These are phyloP conservation scores for Ceratoteleas bidentatus DNA, from an alignment of 1,140 invertebrate species.

Conservation along the genomic window DNA sequence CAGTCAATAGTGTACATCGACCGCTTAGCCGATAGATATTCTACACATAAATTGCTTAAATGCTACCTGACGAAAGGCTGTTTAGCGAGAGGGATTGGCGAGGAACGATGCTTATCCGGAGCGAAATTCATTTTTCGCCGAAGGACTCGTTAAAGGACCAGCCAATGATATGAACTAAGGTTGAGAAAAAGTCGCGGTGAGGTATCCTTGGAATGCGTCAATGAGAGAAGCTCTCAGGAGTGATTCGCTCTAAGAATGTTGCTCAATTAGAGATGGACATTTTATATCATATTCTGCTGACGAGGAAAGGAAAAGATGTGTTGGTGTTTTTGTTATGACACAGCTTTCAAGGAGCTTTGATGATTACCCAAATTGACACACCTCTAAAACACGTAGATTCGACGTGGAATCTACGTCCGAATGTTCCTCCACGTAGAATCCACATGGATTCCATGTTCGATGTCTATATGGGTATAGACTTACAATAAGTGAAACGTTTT, in stretches of 20 bases:
- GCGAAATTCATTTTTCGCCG: neutral
- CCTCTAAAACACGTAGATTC: too few species aligned
- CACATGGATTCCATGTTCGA: too few species aligned
- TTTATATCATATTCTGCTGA: neutral
- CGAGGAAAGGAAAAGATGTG: too few species aligned
- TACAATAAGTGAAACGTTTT: too few species aligned
- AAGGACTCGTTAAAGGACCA: too few species aligned
- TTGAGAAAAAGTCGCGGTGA: conserved; percentile 18
- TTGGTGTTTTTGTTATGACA: too few species aligned
- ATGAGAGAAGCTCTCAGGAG: conserved; percentile 10
- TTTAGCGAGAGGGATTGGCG: conserved; percentile 17
- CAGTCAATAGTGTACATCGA: conserved; percentile 62
- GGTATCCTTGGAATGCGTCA: conserved; percentile 26
- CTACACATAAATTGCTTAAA: conserved; percentile 66
- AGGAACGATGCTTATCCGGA: conserved; percentile 17
- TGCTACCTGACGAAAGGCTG: conserved; percentile 58
- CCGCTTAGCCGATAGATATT: conserved; percentile 56
- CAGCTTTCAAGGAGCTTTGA: neutral
- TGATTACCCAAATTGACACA: too few species aligned
- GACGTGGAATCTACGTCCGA: too few species aligned
- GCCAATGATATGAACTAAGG: too few species aligned
- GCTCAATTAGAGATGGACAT: conserved; percentile 12
- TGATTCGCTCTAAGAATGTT: conserved; percentile 10
- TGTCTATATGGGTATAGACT: too few species aligned
- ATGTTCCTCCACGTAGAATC: too few species aligned